phyloP scores from a whole-genome alignment of 30 jellyfish, hydroid and myxozoan species.

The Mastigias papua region DNA sequence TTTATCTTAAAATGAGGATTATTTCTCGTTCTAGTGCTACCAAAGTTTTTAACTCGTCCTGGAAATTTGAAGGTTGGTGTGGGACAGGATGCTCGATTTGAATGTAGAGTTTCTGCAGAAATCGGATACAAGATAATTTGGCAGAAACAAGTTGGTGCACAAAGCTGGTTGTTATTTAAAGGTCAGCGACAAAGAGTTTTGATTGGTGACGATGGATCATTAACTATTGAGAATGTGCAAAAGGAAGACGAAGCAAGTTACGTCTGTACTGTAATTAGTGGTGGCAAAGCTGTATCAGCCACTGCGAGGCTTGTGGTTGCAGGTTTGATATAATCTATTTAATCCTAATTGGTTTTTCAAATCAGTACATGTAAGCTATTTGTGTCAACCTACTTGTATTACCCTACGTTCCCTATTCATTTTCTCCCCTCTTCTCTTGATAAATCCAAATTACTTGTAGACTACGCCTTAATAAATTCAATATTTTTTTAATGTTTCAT shows the following conservation, averaged over 20 bases:
- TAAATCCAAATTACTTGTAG: too few relatives aligned
- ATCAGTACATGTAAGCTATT: too few relatives aligned
- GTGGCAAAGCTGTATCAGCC: conserved; percentile 53
- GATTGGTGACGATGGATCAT: conserved; percentile 41
- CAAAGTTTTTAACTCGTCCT: conserved; percentile 81
- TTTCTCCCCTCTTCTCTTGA: too few relatives aligned
- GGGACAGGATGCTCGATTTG: conserved; percentile 84
- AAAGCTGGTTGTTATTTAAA: conserved; percentile 29
- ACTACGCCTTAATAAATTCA: too few relatives aligned
- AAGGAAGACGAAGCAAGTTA: conserved; percentile 75
- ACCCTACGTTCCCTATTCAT: too few relatives aligned
- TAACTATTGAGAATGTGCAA: conserved; percentile 71
- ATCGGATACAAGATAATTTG: conserved; percentile 64
- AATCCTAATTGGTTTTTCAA: too few relatives aligned
- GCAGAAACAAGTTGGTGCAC: conserved; percentile 72
- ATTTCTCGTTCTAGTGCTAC: conserved; percentile 61
- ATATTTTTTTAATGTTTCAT: too few relatives aligned
- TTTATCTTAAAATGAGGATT: background rate
- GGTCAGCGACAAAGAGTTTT: conserved; percentile 46
- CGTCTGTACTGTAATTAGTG: conserved; percentile 78
- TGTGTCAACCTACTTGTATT: too few relatives aligned
- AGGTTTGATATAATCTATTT: conserved; percentile 51
- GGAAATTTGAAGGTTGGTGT: conserved; percentile 80
- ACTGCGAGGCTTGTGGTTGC: conserved; percentile 82
- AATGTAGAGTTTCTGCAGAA: conserved; percentile 88